These are phyloP conservation scores for Glaucidium brasilianum DNA, from an alignment of 2,113 vertebrate genomes.

Conservation along the genomic window DNA sequence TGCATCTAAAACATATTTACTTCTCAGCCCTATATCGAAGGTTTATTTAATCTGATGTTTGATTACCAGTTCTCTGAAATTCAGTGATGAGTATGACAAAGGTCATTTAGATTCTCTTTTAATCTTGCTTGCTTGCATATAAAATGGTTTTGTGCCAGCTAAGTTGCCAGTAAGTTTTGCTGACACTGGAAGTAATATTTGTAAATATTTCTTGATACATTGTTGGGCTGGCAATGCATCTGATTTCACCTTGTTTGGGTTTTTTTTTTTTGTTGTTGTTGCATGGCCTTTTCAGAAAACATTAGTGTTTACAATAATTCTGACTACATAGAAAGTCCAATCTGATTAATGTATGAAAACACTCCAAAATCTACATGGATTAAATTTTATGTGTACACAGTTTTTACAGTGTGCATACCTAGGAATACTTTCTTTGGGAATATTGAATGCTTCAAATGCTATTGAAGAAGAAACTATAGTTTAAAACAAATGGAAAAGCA, in stretches of 20 bases:
- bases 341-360: neutral
- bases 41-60: neutral
- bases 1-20: neutral
- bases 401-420: neutral
- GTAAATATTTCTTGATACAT: conserved; percentile 22
- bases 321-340: neutral
- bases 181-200: conserved; percentile 18
- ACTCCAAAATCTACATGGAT: neutral
- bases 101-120: neutral
- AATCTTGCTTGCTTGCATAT: conserved; percentile 10
- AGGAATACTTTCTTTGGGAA: neutral
- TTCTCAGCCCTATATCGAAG: neutral
- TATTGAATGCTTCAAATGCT: neutral
- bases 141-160: neutral
- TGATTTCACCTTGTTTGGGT: neutral
- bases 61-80: neutral
- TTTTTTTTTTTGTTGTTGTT: neutral
- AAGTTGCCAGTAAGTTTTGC: conserved; percentile 14
- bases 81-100: neutral
- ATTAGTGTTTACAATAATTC: neutral
- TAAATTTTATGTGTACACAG: neutral
- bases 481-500: neutral
- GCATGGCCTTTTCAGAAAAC: neutral
- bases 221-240: neutral
- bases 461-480: neutral